Evolutionary conservation across 2,888 invertebrate species (phyloP), one percentile per base, ranked within the genome.

Genomic region (Callosobruchus maculatus): DNA sequence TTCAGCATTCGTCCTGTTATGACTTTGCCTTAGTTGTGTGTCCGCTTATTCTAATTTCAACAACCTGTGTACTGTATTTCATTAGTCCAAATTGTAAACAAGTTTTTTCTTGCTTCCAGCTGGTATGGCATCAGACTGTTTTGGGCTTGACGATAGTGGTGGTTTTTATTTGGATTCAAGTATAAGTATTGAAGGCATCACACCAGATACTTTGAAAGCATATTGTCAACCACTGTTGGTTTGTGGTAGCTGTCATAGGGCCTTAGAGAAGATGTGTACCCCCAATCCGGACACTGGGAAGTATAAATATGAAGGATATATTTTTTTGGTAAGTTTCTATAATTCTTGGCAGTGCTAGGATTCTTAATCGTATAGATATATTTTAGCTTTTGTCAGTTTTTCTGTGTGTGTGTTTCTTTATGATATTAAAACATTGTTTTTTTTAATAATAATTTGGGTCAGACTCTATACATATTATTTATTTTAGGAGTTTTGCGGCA

Each of bases 401-500:
- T 4, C 26, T 26, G 7, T 26, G 26, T n/a, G n/a, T n/a, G n/a
- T n/a, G n/a, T n/a, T n/a, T n/a, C n/a, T n/a, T n/a, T n/a, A n/a
- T n/a, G 7, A 26, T 4, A 26, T 31, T 70, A 70, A 49, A 68
- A 1, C 18, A 67, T 30, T 18, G 21, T 74, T 21, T 26, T 22
- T 72, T 0, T 26, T 68, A 20, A 1, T 68, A 21, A 1, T 26
- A 26, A 26, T 26, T 68, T 68, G 7, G 21, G 21, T 2, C 68
- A 20, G n/a, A n/a, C n/a, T 68, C 68, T 68, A 18, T 9, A 13
- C 1, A 13, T 70, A n/a, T 22, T 67, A 73, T 69, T 76, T 74
- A 71, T 79, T 81, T 73, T 73, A 93, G 93, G 91, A 92, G 4
- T 87, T 92, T 70, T 90, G 92, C 78, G 90, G 91, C 78, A 90